Evolutionary conservation across 1,140 invertebrate genomes (phyloP).

Genomic region (Drosophila subpulchrella): DNA sequence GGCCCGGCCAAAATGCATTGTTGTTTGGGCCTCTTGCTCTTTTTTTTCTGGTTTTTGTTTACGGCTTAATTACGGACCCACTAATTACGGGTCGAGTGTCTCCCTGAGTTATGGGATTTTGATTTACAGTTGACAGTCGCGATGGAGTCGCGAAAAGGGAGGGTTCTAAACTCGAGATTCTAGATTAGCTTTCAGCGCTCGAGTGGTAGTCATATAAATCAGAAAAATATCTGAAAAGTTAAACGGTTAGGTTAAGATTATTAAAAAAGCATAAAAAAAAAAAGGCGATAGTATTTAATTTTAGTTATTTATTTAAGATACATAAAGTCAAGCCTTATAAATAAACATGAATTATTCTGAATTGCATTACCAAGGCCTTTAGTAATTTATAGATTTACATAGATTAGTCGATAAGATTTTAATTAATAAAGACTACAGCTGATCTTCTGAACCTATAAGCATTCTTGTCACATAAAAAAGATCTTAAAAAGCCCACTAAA

Average conservation of each 20-base stretch:
- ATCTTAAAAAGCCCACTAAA: background rate
- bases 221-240: background rate
- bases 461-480: slow-evolving; percentile 2
- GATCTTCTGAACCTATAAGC: background rate
- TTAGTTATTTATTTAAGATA: too few species aligned
- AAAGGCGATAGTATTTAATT: too few species aligned
- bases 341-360: too few species aligned
- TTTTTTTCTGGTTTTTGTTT: slow-evolving; percentile 17
- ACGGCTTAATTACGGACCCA: slow-evolving; percentile 66
- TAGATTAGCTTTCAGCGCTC: slow-evolving; percentile 22
- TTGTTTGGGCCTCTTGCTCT: slow-evolving; percentile 20
- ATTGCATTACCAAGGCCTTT: too few species aligned
- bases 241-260: background rate
- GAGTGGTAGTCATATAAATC: slow-evolving; percentile 1
- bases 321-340: too few species aligned
- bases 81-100: slow-evolving; percentile 71
- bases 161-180: slow-evolving; percentile 12
- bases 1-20: slow-evolving; percentile 24
- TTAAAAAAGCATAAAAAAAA: background rate
- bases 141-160: slow-evolving; percentile 41
- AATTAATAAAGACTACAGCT: slow-evolving; percentile 6
- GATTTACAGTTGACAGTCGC: slow-evolving; percentile 76
- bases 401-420: background rate
- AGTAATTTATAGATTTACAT: too few species aligned
- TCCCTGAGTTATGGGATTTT: slow-evolving; percentile 68